Evolutionary conservation across 2,888 invertebrate species (phyloP).

Genomic region (Drosophila dives): DNA sequence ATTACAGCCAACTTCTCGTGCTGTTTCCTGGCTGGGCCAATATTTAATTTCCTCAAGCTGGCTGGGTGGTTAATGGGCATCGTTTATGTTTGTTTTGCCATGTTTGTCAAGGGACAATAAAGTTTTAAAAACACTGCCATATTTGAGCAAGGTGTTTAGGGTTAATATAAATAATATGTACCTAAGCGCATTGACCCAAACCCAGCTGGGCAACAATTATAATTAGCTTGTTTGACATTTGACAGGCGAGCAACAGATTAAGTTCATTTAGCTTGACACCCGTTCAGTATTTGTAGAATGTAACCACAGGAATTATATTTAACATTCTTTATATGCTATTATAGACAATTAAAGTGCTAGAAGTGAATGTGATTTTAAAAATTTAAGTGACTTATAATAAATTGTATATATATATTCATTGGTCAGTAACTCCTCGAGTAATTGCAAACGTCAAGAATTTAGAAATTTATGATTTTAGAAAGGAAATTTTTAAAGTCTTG

Average conservation of each 20-base stretch:
- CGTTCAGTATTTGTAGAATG: conserved; percentile 13
- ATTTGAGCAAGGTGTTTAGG: conserved; percentile 1
- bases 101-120: conserved; percentile 42
- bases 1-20: neutral
- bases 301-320: conserved; percentile 4
- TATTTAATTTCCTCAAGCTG: conserved; percentile 46
- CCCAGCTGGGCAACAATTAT: conserved; percentile 28
- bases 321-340: conserved; percentile 19
- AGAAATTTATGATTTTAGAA: neutral
- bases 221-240: conserved; percentile 7
- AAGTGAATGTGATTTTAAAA: conserved; percentile 18
- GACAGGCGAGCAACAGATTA: conserved; percentile 43
- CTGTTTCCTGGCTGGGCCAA: conserved; percentile 30
- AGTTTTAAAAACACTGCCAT: conserved; percentile 12
- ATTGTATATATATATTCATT: neutral
- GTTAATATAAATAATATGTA: conserved; percentile 2
- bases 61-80: conserved; percentile 19
- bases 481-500: neutral
- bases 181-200: conserved; percentile 58
- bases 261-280: conserved; percentile 32
- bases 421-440: neutral
- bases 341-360: conserved; percentile 51
- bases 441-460: neutral
- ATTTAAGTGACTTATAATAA: conserved; percentile 20
- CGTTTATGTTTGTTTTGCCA: neutral